phyloP scores from a whole-genome alignment of 1,140 invertebrate genomes.

The Chelonus insularis region DNA sequence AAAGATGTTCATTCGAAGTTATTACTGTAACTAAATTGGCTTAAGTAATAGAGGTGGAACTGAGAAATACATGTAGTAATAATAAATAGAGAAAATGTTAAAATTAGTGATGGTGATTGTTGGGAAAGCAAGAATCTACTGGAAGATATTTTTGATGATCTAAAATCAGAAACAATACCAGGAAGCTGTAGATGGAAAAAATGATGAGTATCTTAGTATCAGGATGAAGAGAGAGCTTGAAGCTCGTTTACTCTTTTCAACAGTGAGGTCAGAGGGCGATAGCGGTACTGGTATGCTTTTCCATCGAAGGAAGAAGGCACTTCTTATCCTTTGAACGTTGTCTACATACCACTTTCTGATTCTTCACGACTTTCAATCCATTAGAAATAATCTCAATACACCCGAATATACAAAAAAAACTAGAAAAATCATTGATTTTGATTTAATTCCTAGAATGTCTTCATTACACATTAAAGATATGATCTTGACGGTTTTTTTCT shows the following conservation, averaged over 20 bases:
- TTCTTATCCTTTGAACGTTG: conserved; percentile 16
- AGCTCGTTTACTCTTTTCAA: conserved; percentile 20
- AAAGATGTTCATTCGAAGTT: no score
- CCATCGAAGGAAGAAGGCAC: conserved; percentile 3
- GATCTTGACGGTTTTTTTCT: not conserved
- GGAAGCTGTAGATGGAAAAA: conserved; percentile 52
- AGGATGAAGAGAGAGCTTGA: conserved; percentile 28
- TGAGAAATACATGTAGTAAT: not conserved
- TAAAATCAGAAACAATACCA: conserved; percentile 45
- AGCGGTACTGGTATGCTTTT: conserved; percentile 52
- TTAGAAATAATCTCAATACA: not conserved
- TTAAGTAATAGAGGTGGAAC: no score
- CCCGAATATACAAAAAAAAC: no score
- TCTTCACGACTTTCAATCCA: conserved; percentile 15
- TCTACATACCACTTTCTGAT: conserved; percentile 18
- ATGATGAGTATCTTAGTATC: conserved; percentile 46
- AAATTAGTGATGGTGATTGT: no score
- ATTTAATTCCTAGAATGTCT: not conserved
- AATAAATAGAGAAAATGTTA: not conserved
- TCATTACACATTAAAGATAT: not conserved
- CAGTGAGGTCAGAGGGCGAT: conserved; percentile 57
- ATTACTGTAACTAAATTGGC: no score
- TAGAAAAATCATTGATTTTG: no score
- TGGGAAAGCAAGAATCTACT: not conserved
- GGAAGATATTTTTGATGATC: conserved; percentile 44